A percentile compares a stretch with the other conserved stretches of the same genome.
phyloP scores from a whole-genome alignment of 2,113 vertebrate species.

The Pionites leucogaster region DNA sequence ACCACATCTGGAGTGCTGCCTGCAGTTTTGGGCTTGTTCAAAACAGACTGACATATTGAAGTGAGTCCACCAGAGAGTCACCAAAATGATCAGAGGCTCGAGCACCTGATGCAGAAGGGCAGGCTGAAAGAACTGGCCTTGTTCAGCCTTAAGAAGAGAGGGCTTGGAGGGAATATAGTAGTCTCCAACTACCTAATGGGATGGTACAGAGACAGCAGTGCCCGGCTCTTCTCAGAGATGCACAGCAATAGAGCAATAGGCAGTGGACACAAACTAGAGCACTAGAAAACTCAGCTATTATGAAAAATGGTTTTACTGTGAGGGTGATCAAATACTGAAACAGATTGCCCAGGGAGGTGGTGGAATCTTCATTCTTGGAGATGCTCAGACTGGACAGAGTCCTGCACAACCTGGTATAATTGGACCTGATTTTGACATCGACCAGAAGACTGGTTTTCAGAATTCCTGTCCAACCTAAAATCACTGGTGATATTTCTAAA shows the following conservation, averaged over 20 bases:
- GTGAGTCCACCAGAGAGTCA: neutral
- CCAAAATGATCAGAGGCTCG: neutral
- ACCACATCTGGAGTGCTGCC: neutral
- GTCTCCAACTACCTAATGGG: neutral
- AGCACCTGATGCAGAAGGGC: neutral
- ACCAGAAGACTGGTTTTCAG: neutral
- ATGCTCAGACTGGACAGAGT: neutral
- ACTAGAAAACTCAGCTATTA: neutral
- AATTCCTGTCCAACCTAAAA: neutral
- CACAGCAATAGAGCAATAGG: neutral
- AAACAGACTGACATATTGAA: neutral
- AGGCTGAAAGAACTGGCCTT: neutral
- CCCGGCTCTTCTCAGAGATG: neutral
- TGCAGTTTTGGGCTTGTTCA: neutral
- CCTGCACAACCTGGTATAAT: neutral
- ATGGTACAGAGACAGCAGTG: neutral
- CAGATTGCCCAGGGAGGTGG: neutral
- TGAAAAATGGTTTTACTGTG: neutral
- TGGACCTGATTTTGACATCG: neutral
- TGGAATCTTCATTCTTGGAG: neutral
- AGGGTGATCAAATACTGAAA: neutral
- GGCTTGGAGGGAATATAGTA: neutral
- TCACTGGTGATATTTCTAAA: neutral
- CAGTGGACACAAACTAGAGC: neutral
- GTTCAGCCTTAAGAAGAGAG: neutral